Base-by-base conservation (phyloP, 64 coral and sea anemone genomes). In the Pachyseris speciosa region DNA sequence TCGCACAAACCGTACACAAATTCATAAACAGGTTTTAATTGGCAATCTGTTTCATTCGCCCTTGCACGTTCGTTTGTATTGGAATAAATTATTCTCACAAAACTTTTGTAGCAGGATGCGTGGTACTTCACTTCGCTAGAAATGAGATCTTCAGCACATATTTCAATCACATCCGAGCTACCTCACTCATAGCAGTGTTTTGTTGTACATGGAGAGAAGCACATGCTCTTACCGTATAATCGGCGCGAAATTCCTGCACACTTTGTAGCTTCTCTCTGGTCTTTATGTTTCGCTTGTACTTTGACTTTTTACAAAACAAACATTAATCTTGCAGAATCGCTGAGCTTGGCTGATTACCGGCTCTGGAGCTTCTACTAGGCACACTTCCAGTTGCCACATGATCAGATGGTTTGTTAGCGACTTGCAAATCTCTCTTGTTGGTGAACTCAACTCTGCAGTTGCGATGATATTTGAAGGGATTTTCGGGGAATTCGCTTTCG, bases 41-140 rank as follows among this genome's bases (percentile, higher is more conserved):
- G 25, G 31, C 66, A 12, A 64, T 77, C 74, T 50, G 43, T 86
- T 69, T 72, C 15, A 48, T 63, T 53, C 31, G 43, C 26, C 24
- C 22, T 89, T 41, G 83, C 57, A 55, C 31, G 33, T 50, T 51
- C 72, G 20, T 25, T 64, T 52, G 24, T 24, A 85, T 12, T 79
- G 61, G 80, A 33, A 84, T 76, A 76, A 68, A 85, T 9, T 76
- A 91, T 95, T 48, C 88, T 44, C 57, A 89, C 72, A 67, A 91
- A 95, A 63, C 45, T 25, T 47, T 78, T 91, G 72, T 87, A 91
- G 74, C 72, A 95, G 19, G 88, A 33, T 25, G 74, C 9, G 86
- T 95, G 83, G 80, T 91, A 91, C 86, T 51, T 91, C 9, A 88
- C 88, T 91, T 95, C 88, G 32, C 94, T 95, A 55, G 65, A 76